These are phyloP conservation scores for Trimorus sp. DNA, from an alignment of 2,888 invertebrate genomes.

Conservation along the genomic window DNA sequence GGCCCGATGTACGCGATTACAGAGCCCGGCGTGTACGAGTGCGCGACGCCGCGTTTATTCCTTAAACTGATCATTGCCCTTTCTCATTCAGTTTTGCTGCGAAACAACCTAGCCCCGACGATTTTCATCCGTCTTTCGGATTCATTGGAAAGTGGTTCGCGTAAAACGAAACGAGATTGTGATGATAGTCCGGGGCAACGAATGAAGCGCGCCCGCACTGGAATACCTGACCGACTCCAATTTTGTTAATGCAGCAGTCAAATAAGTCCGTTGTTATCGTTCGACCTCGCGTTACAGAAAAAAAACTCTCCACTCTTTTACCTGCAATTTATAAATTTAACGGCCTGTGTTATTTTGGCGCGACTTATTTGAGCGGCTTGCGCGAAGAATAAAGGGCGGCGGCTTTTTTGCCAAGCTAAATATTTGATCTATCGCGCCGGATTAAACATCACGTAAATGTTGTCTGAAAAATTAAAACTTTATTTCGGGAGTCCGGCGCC, in stretches of 20 bases:
- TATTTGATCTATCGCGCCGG: too few species aligned
- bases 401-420: too few species aligned
- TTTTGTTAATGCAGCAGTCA: conserved; percentile 25
- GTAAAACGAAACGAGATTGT: conserved; percentile 42
- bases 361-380: too few species aligned
- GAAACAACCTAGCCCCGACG: conserved; percentile 40
- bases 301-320: too few species aligned
- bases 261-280: conserved; percentile 4
- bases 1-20: conserved; percentile 39
- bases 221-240: conserved; percentile 23
- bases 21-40: conserved; percentile 35
- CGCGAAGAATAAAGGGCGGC: too few species aligned
- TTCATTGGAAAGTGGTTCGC: conserved; percentile 38
- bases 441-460: not conserved
- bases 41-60: conserved; percentile 39
- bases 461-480: not conserved
- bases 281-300: too few species aligned
- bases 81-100: conserved; percentile 28
- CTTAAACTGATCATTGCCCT: conserved; percentile 41
- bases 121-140: conserved; percentile 43
- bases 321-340: too few species aligned
- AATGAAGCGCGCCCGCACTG: conserved; percentile 8
- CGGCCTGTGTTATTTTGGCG: too few species aligned
- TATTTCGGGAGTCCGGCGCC: not conserved
- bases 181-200: conserved; percentile 9